A percentile compares a stretch with the other conserved stretches of the same genome.
phyloP scores from a whole-genome alignment of 2,888 invertebrate genomes.

The Mycalesis mineus region DNA sequence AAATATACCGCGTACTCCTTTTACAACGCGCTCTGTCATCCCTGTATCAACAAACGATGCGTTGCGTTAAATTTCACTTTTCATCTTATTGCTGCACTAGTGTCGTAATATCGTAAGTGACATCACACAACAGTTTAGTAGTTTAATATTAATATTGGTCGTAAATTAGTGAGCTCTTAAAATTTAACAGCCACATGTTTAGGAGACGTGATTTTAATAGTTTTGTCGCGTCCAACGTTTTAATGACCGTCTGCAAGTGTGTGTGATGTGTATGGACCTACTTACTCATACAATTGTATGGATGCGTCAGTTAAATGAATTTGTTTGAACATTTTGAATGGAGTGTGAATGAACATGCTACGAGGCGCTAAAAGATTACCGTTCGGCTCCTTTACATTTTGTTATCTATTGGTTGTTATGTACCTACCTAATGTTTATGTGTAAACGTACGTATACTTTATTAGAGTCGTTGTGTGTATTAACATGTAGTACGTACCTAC shows the following conservation, averaged over 20 bases:
- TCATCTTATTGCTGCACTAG: conserved; percentile 26
- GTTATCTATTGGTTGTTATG: neutral
- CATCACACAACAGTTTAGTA: conserved; percentile 31
- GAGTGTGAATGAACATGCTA: neutral
- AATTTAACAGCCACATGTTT: conserved; percentile 25
- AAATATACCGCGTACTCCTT: conserved; percentile 44
- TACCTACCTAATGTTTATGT: neutral
- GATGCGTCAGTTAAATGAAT: neutral
- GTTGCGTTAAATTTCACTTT: conserved; percentile 28
- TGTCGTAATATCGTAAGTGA: conserved; percentile 25
- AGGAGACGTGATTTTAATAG: conserved; percentile 33
- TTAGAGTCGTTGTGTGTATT: too few species aligned
- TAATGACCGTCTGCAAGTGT: conserved; percentile 13
- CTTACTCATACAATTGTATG: neutral
- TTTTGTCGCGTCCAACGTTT: conserved; percentile 19
- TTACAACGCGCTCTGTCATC: conserved; percentile 28
- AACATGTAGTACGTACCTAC: too few species aligned
- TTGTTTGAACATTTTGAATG: neutral
- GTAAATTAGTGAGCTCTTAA: conserved; percentile 30
- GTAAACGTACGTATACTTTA: neutral
- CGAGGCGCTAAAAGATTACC: neutral
- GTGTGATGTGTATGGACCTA: neutral
- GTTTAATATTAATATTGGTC: conserved; percentile 31
- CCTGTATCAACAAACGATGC: conserved; percentile 26
- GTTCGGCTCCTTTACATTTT: neutral